Conservation (phyloP, 2,888 invertebrate genomes). For the Sericinus montela region DNA sequence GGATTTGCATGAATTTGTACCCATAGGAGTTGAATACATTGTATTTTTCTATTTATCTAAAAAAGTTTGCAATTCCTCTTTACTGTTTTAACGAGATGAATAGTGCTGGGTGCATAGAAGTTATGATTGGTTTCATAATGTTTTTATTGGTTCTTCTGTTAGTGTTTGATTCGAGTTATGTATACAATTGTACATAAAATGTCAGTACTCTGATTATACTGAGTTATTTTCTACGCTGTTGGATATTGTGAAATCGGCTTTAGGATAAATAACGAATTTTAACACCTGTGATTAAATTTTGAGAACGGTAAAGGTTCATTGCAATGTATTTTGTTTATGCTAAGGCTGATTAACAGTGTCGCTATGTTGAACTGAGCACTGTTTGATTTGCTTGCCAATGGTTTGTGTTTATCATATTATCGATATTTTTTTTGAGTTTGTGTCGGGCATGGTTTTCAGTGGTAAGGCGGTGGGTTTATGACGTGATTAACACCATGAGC, state of each 20-base stretch:
- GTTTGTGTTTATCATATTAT: background rate
- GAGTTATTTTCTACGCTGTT: background rate
- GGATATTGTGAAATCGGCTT: slow-evolving; percentile 11
- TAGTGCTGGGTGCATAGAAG: too few relatives aligned
- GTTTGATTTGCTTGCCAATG: slow-evolving; percentile 8
- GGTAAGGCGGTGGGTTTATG: slow-evolving; percentile 75
- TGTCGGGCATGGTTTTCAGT: slow-evolving; percentile 59
- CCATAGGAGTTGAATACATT: too few relatives aligned
- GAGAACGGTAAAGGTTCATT: background rate
- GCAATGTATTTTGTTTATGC: background rate
- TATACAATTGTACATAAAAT: too few relatives aligned
- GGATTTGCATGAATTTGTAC: too few relatives aligned
- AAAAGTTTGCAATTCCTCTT: too few relatives aligned
- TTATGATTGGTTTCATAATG: too few relatives aligned
- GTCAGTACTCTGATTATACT: too few relatives aligned
- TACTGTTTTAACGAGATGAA: too few relatives aligned
- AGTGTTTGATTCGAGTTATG: too few relatives aligned
- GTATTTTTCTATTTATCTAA: too few relatives aligned
- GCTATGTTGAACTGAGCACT: background rate
- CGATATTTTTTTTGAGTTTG: slow-evolving; percentile 22
- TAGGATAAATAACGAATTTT: slow-evolving; percentile 6
- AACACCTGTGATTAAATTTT: background rate
- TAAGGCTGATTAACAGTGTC: slow-evolving; percentile 2
- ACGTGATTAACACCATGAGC: slow-evolving; percentile 56
- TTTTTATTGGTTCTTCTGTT: too few relatives aligned